Evolutionary conservation across 2,113 vertebrate species (phyloP), one percentile per base, ranked within the genome.

Genomic region (Percopsis transmontana): DNA sequence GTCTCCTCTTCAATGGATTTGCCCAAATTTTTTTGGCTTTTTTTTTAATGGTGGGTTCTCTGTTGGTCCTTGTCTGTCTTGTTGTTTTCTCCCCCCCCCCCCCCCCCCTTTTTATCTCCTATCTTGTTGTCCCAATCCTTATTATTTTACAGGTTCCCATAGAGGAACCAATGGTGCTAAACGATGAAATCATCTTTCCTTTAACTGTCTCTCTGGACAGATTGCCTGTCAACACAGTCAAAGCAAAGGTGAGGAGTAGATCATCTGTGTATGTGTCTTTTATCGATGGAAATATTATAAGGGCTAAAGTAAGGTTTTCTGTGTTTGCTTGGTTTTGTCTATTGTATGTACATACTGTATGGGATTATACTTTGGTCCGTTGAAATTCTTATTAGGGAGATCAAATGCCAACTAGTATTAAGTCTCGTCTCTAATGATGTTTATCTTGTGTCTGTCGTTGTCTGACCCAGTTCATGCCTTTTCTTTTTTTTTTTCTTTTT

Each of bases 171-270:
- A 88, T 95, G 20, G 92, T 96, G 18, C 89, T 89, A 65, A 88
- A 91, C 2, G 94, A 96, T 62, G 94, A 95, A 84, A 92, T 94
- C 39, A 92, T 95, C 72, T 96, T 96, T 79, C 93, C 93, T 2
- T 90, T 96, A 61, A 93, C 92, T 0, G 91, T 95, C 23, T 93
- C 93, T 27, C 74, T 96, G 76, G 94, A 95, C 74, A 93, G 91
- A 67, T 89, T 96, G 68, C 94, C 94, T 1, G 92, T 94, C 41
- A 92, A 85, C 71, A 95, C 95, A 47, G 61, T 91, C 44, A 95
- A 94, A 87, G 94, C 93, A 38, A 95, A 96, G 92, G 95, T 96
- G 72, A 88, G 89, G 16, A 19, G 1, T n/a, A 12, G 5, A n/a
- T 19, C 48, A 50, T 18, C n/a, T 33, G 12, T 39, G 12, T 45